A percentile compares a stretch with the other conserved stretches of the same genome.
These are phyloP conservation scores for Cheilosia urbana DNA, from an alignment of 2,888 invertebrate genomes.

Conservation along the genomic window DNA sequence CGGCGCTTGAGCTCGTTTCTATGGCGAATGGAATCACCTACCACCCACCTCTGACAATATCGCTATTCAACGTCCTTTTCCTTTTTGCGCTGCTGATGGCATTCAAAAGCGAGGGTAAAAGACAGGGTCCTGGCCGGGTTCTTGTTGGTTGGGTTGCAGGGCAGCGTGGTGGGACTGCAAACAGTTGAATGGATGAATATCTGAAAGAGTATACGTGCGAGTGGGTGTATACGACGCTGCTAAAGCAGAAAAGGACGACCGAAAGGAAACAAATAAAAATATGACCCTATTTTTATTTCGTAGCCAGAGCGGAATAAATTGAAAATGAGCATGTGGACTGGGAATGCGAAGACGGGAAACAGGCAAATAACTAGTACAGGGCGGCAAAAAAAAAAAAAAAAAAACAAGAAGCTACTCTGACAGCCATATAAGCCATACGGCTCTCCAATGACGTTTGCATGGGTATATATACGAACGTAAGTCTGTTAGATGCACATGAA, in stretches of 20 bases:
- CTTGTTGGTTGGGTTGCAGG: not conserved
- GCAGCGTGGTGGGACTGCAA: not conserved
- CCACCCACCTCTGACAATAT: conserved; percentile 9
- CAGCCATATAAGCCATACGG: conserved; percentile 34
- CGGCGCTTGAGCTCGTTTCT: conserved; percentile 57
- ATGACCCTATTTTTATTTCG: conserved; percentile 70
- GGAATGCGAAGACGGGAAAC: conserved; percentile 10
- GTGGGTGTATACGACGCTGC: conserved; percentile 1
- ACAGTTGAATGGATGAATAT: conserved; percentile 2
- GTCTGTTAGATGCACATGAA: conserved; percentile 22
- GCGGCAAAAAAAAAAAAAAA: not conserved
- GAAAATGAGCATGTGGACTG: conserved; percentile 40
- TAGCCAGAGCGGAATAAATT: conserved; percentile 65
- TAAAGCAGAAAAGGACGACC: conserved; percentile 48
- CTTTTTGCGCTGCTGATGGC: conserved; percentile 30
- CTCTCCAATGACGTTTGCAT: conserved; percentile 32
- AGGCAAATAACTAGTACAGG: conserved; percentile 42
- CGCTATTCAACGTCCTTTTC: conserved; percentile 49
- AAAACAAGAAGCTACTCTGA: conserved; percentile 30
- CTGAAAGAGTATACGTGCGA: not conserved
- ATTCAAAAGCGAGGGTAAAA: conserved; percentile 28
- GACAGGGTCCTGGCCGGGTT: not conserved
- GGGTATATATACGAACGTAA: not conserved
- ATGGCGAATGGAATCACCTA: conserved; percentile 20
- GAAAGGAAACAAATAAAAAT: conserved; percentile 66